Base-by-base conservation (phyloP, 92 coral and sea anemone species). In the Hydrozoanthus gracilis region DNA sequence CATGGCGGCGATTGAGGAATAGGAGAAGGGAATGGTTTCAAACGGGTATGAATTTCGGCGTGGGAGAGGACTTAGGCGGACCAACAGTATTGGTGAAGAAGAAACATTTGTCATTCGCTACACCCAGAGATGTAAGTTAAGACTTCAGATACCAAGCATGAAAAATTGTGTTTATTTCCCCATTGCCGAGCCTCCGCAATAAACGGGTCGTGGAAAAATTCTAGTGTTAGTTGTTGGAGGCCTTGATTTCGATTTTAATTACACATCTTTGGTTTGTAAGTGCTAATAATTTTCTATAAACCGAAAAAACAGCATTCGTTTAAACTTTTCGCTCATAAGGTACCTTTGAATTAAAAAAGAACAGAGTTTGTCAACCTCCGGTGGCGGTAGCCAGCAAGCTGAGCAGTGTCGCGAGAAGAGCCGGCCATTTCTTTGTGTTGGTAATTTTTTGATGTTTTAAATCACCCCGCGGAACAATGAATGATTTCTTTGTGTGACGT, bases 61-160 rank as follows among this genome's bases (percentile, higher is more conserved):
- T 64, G 85, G 85, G 45, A 66, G 47, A 17, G 85, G 85, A 3
- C 52, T 80, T 35, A 80, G 85, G 15, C 85, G 85, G 17, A 65
- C 71, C 13, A 65, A 67, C 46, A 80, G 62, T 51, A 88, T 91
- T 91, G 93, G 90, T 56, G 95, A 92, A 83, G 87, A 71, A 54
- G 95, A 94, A 71, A 94, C 98, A 47, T 94, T 94, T 89, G 90
- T 92, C 51, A 95, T 94, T 15, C 95, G 98, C 44, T 94, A 88
- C 91, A 94, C 98, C 35, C 94, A 94, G 79, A 92, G 98, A 64
- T 92, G 93, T 71, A 91, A 92, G 84, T 94, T 92, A 90, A 82
- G 91, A 62, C 73, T 64, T 80, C 12, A 80, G 65, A 39, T 15
- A 12, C 17, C 60, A 46, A 80, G 46, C 44, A 46, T 64, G 60